These are phyloP conservation scores for Crotophaga sulcirostris DNA, from an alignment of 2,113 vertebrate species.

Conservation along the genomic window DNA sequence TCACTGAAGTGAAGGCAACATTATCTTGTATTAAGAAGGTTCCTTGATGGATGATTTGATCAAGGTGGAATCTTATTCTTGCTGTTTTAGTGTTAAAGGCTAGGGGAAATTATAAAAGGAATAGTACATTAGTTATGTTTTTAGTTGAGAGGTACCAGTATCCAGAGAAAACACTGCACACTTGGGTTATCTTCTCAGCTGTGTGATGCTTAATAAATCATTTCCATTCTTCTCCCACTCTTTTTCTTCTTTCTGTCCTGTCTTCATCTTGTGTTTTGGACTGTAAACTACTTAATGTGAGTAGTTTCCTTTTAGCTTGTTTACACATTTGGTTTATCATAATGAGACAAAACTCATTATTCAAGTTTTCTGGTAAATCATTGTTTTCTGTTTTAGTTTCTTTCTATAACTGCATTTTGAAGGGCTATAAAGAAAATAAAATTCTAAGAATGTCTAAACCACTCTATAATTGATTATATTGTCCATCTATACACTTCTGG, in stretches of 20 bases:
- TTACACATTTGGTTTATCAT: background rate
- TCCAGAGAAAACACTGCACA: background rate
- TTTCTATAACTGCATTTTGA: background rate
- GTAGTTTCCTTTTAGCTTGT: background rate
- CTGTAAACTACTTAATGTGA: background rate
- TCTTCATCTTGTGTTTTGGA: background rate
- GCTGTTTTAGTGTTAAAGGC: background rate
- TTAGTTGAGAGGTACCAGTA: background rate
- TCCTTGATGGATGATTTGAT: background rate
- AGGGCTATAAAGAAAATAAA: background rate
- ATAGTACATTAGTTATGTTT: background rate
- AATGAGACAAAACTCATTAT: background rate
- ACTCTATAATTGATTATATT: background rate
- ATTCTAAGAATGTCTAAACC: background rate
- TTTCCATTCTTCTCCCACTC: background rate
- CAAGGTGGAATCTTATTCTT: background rate
- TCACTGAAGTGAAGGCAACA: background rate
- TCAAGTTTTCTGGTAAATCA: background rate
- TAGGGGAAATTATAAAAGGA: background rate
- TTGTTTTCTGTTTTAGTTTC: background rate
- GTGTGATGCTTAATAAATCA: background rate
- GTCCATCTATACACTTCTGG: background rate
- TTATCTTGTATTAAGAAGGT: background rate
- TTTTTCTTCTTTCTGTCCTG: background rate
- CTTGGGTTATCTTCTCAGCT: background rate